Percentiles rank a stretch among this genome's conserved stretches.
These are phyloP conservation scores for Platyrinchus mystaceus DNA, from an alignment of 2,797 vertebrate genomes.

Conservation along the genomic window DNA sequence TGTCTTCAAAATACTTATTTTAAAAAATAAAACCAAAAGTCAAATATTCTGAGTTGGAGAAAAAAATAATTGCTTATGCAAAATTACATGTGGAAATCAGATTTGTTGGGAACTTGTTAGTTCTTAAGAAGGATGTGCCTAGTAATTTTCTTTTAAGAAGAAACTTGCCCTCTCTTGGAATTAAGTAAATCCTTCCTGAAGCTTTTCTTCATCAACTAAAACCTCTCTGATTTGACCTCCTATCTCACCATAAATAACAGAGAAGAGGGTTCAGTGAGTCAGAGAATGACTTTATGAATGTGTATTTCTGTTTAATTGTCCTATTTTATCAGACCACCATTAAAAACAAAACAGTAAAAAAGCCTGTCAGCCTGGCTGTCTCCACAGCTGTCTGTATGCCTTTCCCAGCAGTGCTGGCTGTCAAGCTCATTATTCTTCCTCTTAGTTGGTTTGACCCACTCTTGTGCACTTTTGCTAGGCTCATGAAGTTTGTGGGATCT, in stretches of 20 bases:
- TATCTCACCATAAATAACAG: conserved; percentile 32
- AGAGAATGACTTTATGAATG: conserved; percentile 42
- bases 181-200: conserved; percentile 36
- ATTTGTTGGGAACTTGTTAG: not conserved
- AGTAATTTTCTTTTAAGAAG: conserved; percentile 11
- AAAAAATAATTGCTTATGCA: not conserved
- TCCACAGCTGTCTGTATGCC: conserved; percentile 18
- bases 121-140: not conserved
- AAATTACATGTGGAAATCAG: not conserved
- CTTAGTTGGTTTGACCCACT: not conserved
- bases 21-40: not conserved
- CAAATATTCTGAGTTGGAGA: not conserved
- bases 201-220: conserved; percentile 38
- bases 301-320: conserved; percentile 22
- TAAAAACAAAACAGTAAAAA: conserved; percentile 48
- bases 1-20: not conserved
- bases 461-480: not conserved
- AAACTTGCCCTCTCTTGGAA: conserved; percentile 5
- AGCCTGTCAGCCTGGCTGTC: conserved; percentile 52
- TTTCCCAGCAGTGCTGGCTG: not conserved
- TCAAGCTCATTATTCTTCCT: conserved; percentile 39
- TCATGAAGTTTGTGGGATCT: conserved; percentile 6
- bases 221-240: conserved; percentile 10
- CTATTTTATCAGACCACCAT: not conserved
- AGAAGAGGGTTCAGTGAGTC: conserved; percentile 15